These are phyloP conservation scores for Sorex maritimensis DNA, from an alignment of 2,797 vertebrate species.

Conservation along the genomic window DNA sequence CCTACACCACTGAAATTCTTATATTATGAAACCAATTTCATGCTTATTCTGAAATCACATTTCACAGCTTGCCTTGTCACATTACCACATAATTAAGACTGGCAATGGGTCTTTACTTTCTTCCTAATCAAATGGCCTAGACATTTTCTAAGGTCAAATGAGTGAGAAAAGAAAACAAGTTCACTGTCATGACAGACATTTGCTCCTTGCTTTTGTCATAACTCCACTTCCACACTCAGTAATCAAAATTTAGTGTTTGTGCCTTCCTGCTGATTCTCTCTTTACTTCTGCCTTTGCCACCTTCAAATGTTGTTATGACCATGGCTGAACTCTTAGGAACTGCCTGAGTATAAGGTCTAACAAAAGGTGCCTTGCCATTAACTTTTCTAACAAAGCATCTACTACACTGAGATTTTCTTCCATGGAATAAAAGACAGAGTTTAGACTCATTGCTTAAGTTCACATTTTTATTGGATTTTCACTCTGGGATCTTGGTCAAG, in stretches of 20 bases:
- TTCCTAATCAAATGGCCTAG: constrained; percentile 4
- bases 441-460: neutral
- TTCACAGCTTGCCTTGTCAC: constrained; percentile 68
- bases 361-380: constrained; percentile 14
- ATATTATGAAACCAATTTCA: constrained; percentile 71
- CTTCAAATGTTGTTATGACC: neutral
- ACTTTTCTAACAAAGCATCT: neutral
- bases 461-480: neutral
- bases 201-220: neutral
- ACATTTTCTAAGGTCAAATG: constrained; percentile 40
- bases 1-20: neutral
- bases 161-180: neutral
- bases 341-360: neutral
- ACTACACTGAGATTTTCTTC: neutral
- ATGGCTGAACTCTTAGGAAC: neutral
- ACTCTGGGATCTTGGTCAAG: neutral
- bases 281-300: neutral
- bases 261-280: neutral
- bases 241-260: neutral
- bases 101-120: constrained; percentile 16
- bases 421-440: neutral
- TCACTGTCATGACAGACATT: neutral
- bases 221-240: neutral
- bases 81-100: constrained; percentile 52
- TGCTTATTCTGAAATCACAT: constrained; percentile 61